Percentiles rank a stretch among this genome's conserved stretches.
Evolutionary conservation across 1,140 invertebrate genomes (phyloP).

Genomic region (Eulimnadia texana): DNA sequence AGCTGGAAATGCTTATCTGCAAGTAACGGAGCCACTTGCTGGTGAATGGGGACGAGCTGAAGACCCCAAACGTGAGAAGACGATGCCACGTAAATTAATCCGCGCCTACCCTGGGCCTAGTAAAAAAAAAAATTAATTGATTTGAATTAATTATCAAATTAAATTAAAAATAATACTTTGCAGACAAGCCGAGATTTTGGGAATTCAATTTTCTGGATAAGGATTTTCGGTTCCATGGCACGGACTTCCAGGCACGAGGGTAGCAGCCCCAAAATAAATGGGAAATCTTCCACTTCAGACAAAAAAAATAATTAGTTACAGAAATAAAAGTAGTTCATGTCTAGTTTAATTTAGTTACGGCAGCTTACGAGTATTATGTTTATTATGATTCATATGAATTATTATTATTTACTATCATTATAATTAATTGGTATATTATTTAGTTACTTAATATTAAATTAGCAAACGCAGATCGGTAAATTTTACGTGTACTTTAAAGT

Average conservation of each 20-base stretch:
- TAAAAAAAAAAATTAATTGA: no score
- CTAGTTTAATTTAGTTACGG: no score
- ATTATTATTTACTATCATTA: background rate
- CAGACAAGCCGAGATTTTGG: conserved; percentile 37
- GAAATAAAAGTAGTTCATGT: no score
- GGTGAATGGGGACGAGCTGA: conserved; percentile 53
- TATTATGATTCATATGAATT: background rate
- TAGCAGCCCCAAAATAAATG: conserved; percentile 71
- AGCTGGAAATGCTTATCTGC: conserved; percentile 84
- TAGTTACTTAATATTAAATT: no score
- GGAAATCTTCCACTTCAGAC: conserved; percentile 70
- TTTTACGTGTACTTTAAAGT: no score
- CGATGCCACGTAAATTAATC: conserved; percentile 72
- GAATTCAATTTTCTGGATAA: conserved; percentile 62
- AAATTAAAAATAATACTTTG: background rate
- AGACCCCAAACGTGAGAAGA: conserved; percentile 75
- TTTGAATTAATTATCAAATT: no score
- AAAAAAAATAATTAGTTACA: no score
- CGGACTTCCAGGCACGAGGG: conserved; percentile 66
- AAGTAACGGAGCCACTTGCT: conserved; percentile 65
- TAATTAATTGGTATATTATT: no score
- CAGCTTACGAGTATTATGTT: no score
- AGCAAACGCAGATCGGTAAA: no score
- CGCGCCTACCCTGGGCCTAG: conserved; percentile 43
- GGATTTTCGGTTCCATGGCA: conserved; percentile 49